These are phyloP conservation scores for Tyria jacobaeae DNA, from an alignment of 2,888 invertebrate species.

Conservation along the genomic window DNA sequence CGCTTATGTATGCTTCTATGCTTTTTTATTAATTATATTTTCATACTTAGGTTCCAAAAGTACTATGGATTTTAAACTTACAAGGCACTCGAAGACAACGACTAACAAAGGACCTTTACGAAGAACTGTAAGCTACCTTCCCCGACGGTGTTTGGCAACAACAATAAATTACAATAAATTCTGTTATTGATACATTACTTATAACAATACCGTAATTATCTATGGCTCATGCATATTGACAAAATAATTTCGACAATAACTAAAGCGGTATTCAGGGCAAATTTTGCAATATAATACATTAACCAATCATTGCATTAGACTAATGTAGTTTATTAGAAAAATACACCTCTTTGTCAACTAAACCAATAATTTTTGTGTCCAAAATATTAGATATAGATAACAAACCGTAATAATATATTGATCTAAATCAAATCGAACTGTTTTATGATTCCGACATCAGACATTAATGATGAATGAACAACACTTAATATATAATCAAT, in stretches of 20 bases:
- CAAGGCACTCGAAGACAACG: no score
- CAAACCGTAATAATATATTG: conserved; percentile 43
- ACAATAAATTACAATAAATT: no score
- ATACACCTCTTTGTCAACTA: conserved; percentile 35
- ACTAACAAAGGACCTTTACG: no score
- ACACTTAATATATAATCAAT: conserved; percentile 35
- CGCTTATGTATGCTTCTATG: no score
- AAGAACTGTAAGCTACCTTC: no score
- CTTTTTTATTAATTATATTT: no score
- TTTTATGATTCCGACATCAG: conserved; percentile 17
- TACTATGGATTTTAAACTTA: no score
- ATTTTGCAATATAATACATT: conserved; percentile 30
- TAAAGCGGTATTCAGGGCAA: conserved; percentile 33
- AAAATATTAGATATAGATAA: conserved; percentile 44
- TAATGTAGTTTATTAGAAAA: conserved; percentile 34
- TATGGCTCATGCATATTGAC: background rate
- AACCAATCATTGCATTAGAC: conserved; percentile 15
- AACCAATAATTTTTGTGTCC: conserved; percentile 41
- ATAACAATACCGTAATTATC: no score
- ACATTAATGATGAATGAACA: conserved; percentile 51
- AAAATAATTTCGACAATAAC: conserved; percentile 20
- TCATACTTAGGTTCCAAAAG: no score
- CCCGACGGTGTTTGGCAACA: no score
- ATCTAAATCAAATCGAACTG: conserved; percentile 27
- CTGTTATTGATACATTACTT: background rate